Percentiles rank a stretch among this genome's conserved stretches.
Conservation (phyloP, 2,888 invertebrate genomes). For the Odontothrips loti region DNA sequence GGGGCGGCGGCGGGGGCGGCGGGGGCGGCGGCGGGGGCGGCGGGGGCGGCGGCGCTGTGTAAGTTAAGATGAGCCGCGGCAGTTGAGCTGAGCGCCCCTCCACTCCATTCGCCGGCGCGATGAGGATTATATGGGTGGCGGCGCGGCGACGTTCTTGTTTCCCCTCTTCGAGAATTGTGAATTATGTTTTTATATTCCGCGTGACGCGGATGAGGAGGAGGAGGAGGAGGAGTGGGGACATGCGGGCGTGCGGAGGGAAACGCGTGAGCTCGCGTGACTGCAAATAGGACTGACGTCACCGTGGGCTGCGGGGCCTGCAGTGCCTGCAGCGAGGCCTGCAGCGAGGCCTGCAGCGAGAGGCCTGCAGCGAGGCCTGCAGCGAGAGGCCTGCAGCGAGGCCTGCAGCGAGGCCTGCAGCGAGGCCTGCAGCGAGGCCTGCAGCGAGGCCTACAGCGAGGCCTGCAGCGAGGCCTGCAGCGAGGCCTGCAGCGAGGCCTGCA, state of each 20-base stretch:
- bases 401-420: too few species aligned
- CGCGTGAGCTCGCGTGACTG: too few species aligned
- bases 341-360: too few species aligned
- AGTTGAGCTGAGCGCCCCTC: not conserved
- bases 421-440: too few species aligned
- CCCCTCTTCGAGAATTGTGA: constrained; percentile 8
- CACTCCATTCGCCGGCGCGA: not conserved
- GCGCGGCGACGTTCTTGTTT: not conserved
- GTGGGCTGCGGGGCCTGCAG: too few species aligned
- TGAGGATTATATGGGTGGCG: constrained; percentile 13
- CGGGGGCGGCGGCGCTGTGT: not conserved
- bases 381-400: too few species aligned
- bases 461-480: too few species aligned
- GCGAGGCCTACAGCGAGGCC: too few species aligned
- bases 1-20: not conserved
- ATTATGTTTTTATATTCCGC: constrained; percentile 20
- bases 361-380: too few species aligned
- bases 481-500: too few species aligned
- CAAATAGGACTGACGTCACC: too few species aligned
- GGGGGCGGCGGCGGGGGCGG: not conserved
- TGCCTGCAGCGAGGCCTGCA: too few species aligned
- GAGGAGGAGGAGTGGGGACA: not conserved
- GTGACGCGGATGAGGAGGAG: not conserved
- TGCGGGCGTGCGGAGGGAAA: not conserved
- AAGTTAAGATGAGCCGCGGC: not conserved